Conservation (phyloP, 2,113 vertebrate genomes). For the Scatophagus argus region DNA sequence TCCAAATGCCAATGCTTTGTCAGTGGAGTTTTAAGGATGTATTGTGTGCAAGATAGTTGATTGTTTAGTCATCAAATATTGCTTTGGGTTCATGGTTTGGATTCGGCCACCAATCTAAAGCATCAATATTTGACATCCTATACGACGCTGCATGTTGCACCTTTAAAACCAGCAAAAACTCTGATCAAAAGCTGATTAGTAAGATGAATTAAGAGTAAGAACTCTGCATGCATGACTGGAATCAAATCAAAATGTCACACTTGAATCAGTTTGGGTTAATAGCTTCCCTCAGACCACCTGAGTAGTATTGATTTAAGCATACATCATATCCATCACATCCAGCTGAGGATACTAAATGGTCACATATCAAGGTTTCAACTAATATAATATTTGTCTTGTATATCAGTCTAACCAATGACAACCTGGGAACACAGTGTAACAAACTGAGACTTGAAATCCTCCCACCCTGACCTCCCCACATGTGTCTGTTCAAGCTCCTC, state of each 20-base stretch:
- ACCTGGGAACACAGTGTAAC: conserved; percentile 74
- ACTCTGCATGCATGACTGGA: conserved; percentile 32
- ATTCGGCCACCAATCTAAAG: too few species aligned
- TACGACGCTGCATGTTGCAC: too few species aligned
- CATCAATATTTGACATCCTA: too few species aligned
- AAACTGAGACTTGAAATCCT: conserved; percentile 87
- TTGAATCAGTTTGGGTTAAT: conserved; percentile 51
- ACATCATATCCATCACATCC: conserved; percentile 45
- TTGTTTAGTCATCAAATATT: too few species aligned
- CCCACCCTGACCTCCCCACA: conserved; percentile 86
- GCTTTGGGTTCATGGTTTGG: too few species aligned
- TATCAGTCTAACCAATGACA: conserved; percentile 69
- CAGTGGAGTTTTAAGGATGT: too few species aligned
- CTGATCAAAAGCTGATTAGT: not conserved
- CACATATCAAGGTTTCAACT: conserved; percentile 25
- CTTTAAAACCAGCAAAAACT: not conserved
- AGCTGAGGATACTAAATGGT: conserved; percentile 28
- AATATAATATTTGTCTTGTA: not conserved
- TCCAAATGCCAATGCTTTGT: not conserved
- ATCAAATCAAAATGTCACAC: conserved; percentile 66
- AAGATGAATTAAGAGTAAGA: conserved; percentile 26
- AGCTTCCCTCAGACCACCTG: conserved; percentile 57
- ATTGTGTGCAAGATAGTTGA: too few species aligned
- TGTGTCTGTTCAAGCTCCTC: conserved; percentile 74
- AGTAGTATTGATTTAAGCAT: conserved; percentile 47